Conservation (phyloP, 2,888 invertebrate species). For the Malachius bipustulatus region DNA sequence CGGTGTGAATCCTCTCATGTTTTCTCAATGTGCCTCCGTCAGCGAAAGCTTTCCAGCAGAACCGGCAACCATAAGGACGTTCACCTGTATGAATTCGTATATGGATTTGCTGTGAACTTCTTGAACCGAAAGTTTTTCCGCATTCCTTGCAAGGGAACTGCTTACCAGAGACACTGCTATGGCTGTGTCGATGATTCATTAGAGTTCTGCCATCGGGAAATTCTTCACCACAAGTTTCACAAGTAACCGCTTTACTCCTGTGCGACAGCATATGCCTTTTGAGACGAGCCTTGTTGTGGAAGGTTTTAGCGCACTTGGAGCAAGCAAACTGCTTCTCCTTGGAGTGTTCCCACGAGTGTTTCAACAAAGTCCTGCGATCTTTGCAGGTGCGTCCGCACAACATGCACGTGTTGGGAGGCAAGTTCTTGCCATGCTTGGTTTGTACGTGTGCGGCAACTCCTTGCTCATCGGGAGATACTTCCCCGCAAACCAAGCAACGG, state of each 20-base stretch:
- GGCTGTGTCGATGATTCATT: slow-evolving; percentile 57
- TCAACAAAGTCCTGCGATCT: slow-evolving; percentile 52
- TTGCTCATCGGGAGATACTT: slow-evolving; percentile 49
- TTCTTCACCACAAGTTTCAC: slow-evolving; percentile 58
- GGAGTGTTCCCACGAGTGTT: slow-evolving; percentile 59
- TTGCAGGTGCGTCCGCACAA: slow-evolving; percentile 58
- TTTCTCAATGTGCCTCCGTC: slow-evolving; percentile 77
- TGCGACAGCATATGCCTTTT: slow-evolving; percentile 60
- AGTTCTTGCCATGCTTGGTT: slow-evolving; percentile 45
- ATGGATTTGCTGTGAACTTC: slow-evolving; percentile 78
- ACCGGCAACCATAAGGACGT: slow-evolving; percentile 72
- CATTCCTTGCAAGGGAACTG: slow-evolving; percentile 72
- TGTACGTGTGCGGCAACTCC: slow-evolving; percentile 52
- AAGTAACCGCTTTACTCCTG: slow-evolving; percentile 55
- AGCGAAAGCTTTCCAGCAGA: slow-evolving; percentile 82
- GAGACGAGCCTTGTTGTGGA: slow-evolving; percentile 54
- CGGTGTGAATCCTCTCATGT: slow-evolving; percentile 77
- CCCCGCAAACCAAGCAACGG: slow-evolving; percentile 53
- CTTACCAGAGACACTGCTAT: slow-evolving; percentile 37
- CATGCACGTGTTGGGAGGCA: slow-evolving; percentile 53
- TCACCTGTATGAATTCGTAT: slow-evolving; percentile 77
- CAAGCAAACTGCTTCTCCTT: slow-evolving; percentile 49
- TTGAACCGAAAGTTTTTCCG: slow-evolving; percentile 76
- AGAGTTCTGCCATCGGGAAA: slow-evolving; percentile 58
- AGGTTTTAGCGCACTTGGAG: slow-evolving; percentile 56